Conservation (phyloP, 1,140 invertebrate species). For the Telenomus remus region DNA sequence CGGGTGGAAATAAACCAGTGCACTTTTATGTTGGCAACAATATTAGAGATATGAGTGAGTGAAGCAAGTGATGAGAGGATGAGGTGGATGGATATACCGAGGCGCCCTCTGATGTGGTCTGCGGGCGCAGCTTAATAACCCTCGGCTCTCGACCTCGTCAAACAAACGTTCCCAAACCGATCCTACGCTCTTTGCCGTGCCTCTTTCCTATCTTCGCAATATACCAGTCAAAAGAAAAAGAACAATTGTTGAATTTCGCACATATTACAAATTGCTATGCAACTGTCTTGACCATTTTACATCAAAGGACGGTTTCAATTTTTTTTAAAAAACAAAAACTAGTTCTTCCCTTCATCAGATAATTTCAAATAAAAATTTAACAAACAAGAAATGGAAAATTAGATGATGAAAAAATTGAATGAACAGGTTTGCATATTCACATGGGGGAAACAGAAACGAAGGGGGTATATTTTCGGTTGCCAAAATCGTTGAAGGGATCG, state of each 20-base stretch:
- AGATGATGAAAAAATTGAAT: conserved; percentile 23
- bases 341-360: too few relatives aligned
- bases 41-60: conserved; percentile 58
- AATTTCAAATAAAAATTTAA: too few relatives aligned
- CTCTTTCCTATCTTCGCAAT: conserved; percentile 59
- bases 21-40: conserved; percentile 58
- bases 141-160: conserved; percentile 71
- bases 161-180: conserved; percentile 71
- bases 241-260: conserved; percentile 44
- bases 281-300: background rate
- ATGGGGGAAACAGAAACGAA: conserved; percentile 3
- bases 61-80: conserved; percentile 54
- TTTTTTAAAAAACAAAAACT: too few relatives aligned
- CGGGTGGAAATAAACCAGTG: conserved; percentile 51
- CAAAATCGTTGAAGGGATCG: conserved; percentile 41
- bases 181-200: conserved; percentile 61
- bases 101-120: conserved; percentile 73
- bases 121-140: conserved; percentile 73
- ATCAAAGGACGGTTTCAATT: background rate
- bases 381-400: too few relatives aligned
- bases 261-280: conserved; percentile 26
- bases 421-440: conserved; percentile 32
- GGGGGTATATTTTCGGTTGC: conserved; percentile 39
- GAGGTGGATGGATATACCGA: conserved; percentile 66
- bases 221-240: conserved; percentile 53